Evolutionary conservation across 2,113 vertebrate species (phyloP).

Genomic region (Hippoglossus stenolepis): DNA sequence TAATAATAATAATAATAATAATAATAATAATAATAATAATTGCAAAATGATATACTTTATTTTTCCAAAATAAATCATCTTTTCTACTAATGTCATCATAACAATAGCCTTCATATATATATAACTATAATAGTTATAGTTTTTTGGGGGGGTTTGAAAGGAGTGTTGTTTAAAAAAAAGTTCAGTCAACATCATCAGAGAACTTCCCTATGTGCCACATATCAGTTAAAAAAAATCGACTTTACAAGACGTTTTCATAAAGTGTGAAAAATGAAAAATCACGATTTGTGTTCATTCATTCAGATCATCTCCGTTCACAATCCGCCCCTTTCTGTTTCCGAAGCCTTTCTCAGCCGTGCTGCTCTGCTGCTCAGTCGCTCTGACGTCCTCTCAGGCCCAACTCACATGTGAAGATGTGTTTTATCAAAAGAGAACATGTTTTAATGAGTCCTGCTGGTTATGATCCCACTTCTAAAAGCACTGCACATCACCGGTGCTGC

Average conservation of each 20-base stretch:
- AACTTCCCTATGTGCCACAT: no score
- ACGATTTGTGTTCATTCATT: no score
- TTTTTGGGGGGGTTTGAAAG: background rate
- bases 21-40: background rate
- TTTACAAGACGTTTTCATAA: no score
- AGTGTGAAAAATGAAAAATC: no score
- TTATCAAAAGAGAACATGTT: background rate
- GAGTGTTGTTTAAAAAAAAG: no score
- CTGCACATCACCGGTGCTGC: no score
- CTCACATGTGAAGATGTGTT: background rate
- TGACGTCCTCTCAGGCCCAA: background rate
- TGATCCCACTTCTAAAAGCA: background rate
- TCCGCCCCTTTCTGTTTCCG: background rate
- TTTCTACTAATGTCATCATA: background rate
- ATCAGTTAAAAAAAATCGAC: no score
- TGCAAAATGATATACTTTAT: background rate
- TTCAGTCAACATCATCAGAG: background rate
- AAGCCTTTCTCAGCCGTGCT: background rate
- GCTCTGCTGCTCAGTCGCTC: background rate
- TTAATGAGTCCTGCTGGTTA: background rate
- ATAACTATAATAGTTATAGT: no score
- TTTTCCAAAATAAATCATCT: background rate
- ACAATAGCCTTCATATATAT: background rate
- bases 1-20: background rate
- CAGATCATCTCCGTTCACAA: no score